Evolutionary conservation across 2,888 invertebrate genomes (phyloP).

Genomic region (Rugalucina vietnamica): DNA sequence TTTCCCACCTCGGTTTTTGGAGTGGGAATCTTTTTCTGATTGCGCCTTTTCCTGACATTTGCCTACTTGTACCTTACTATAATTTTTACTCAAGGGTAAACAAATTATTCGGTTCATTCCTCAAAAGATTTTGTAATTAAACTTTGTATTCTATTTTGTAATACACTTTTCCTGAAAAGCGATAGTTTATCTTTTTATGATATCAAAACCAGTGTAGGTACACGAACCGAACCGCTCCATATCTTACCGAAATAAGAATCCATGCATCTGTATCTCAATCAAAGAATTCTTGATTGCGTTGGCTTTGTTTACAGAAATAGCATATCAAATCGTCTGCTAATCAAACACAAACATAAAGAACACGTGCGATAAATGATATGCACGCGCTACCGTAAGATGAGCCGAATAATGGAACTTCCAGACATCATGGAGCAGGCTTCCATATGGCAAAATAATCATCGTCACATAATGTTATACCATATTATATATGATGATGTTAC

Average conservation of each 20-base stretch:
- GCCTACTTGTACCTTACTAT: too few species aligned
- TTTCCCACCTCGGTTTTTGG: too few species aligned
- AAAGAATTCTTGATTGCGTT: constrained; percentile 11
- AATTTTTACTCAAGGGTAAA: too few species aligned
- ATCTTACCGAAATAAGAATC: constrained; percentile 8
- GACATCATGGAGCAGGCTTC: neutral
- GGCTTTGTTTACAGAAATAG: constrained; percentile 51
- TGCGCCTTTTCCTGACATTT: too few species aligned
- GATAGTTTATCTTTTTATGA: neutral
- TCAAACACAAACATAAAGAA: constrained; percentile 54
- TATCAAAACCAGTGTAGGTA: constrained; percentile 7
- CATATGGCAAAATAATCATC: neutral
- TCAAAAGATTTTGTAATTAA: too few species aligned
- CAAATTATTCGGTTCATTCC: too few species aligned
- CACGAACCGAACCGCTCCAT: neutral
- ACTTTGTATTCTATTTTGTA: too few species aligned
- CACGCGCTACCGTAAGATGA: constrained; percentile 36
- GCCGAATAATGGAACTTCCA: constrained; percentile 31
- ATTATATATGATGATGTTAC: too few species aligned
- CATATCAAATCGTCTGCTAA: constrained; percentile 51
- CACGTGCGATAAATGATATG: constrained; percentile 35
- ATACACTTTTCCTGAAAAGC: neutral
- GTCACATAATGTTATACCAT: too few species aligned
- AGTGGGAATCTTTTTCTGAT: too few species aligned
- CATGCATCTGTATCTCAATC: constrained; percentile 10